These are phyloP conservation scores for Pantala flavescens DNA, from an alignment of 1,140 invertebrate genomes.

Conservation along the genomic window DNA sequence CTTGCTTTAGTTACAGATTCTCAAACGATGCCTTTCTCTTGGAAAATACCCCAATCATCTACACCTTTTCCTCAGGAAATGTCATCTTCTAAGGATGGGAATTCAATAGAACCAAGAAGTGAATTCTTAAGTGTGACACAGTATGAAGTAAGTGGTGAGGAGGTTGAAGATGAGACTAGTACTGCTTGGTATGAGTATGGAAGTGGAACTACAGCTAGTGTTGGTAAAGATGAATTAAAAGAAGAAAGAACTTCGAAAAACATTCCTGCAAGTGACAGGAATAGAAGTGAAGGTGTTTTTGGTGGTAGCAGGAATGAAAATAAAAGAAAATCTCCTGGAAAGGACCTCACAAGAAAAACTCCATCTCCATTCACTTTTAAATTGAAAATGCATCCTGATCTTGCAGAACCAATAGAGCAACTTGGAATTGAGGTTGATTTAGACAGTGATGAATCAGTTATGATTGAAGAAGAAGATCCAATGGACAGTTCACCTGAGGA, in stretches of 20 bases:
- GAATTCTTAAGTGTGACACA: not conserved
- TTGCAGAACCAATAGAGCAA: slow-evolving; percentile 55
- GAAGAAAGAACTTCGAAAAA: not conserved
- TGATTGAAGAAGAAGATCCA: not conserved
- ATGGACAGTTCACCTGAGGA: not conserved
- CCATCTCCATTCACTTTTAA: not conserved
- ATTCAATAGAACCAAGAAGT: too few species aligned
- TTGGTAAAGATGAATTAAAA: not conserved
- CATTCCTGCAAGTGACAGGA: not conserved
- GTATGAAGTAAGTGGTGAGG: not conserved
- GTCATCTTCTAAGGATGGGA: too few species aligned
- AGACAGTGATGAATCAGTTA: slow-evolving; percentile 44
- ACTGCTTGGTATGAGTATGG: not conserved
- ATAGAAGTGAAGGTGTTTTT: not conserved
- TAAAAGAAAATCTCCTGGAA: not conserved
- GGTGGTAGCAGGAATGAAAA: not conserved
- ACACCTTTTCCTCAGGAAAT: not conserved
- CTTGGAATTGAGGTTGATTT: slow-evolving; percentile 58
- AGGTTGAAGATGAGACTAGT: not conserved
- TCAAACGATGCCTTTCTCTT: not conserved
- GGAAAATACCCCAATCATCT: not conserved
- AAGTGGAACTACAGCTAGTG: not conserved
- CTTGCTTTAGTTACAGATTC: not conserved
- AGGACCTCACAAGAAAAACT: not conserved
- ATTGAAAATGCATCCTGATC: slow-evolving; percentile 56